Evolutionary conservation across 2,888 invertebrate species (phyloP).

Genomic region (Dyspetes luteomarginatus): DNA sequence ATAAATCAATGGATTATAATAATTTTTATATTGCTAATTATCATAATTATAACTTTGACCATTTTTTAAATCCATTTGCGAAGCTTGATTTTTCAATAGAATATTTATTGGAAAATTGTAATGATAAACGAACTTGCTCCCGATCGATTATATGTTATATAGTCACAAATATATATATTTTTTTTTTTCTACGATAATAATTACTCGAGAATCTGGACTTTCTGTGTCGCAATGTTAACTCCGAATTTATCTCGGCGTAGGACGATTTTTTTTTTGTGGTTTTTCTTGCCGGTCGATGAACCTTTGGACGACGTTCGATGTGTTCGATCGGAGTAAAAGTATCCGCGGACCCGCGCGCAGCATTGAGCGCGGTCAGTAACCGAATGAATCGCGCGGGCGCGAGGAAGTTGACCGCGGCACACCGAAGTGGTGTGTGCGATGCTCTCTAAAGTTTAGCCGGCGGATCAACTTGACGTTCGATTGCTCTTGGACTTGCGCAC

Average conservation of each 20-base stretch:
- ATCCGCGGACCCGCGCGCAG: conserved; percentile 37
- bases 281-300: conserved; percentile 60
- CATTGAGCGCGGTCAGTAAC: conserved; percentile 66
- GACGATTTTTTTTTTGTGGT: conserved; percentile 11
- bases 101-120: no score
- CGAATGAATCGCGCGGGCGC: conserved; percentile 51
- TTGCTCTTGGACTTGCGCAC: no score
- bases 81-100: no score
- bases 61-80: no score
- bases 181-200: no score
- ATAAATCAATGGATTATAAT: no score
- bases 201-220: no score
- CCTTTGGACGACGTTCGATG: conserved; percentile 26
- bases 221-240: conserved; percentile 7
- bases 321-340: conserved; percentile 58
- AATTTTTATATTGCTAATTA: no score
- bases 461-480: conserved; percentile 27
- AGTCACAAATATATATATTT: no score
- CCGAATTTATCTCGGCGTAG: not conserved
- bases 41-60: no score
- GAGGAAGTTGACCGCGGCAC: conserved; percentile 36
- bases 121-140: no score
- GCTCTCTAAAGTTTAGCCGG: conserved; percentile 22
- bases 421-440: conserved; percentile 29
- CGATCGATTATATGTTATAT: no score